Percentiles rank a stretch among this genome's conserved stretches.
Conservation (phyloP, 2,113 vertebrate species). For the Triplophysa dalaica region DNA sequence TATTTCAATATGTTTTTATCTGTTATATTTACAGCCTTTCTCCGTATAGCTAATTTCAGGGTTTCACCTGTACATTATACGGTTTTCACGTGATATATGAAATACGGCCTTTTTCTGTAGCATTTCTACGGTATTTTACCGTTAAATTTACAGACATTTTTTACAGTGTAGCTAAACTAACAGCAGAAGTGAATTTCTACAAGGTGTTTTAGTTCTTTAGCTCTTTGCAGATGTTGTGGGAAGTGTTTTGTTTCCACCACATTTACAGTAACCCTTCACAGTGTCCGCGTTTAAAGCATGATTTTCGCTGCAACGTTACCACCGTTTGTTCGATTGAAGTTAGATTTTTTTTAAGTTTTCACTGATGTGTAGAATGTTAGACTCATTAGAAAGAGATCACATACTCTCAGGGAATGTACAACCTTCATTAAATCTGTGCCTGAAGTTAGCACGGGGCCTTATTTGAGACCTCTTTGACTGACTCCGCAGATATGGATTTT, state of each 20-base stretch:
- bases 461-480: background rate
- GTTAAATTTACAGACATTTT: no score
- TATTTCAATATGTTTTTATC: no score
- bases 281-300: background rate
- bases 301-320: background rate
- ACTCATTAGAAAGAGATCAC: background rate
- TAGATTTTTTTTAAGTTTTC: background rate
- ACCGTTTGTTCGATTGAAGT: background rate
- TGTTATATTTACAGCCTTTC: no score
- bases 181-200: background rate
- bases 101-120: no score
- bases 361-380: background rate
- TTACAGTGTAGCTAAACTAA: background rate
- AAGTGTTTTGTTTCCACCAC: no score
- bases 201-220: background rate
- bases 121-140: no score
- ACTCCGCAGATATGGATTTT: background rate
- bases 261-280: background rate
- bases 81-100: no score
- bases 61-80: no score
- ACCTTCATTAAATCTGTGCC: slow-evolving; percentile 5
- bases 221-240: no score
- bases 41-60: no score
- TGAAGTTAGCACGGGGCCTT: background rate
- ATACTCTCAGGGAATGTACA: slow-evolving; percentile 6